Evolutionary conservation across 2,113 vertebrate genomes (phyloP).

Genomic region (Gobius niger): DNA sequence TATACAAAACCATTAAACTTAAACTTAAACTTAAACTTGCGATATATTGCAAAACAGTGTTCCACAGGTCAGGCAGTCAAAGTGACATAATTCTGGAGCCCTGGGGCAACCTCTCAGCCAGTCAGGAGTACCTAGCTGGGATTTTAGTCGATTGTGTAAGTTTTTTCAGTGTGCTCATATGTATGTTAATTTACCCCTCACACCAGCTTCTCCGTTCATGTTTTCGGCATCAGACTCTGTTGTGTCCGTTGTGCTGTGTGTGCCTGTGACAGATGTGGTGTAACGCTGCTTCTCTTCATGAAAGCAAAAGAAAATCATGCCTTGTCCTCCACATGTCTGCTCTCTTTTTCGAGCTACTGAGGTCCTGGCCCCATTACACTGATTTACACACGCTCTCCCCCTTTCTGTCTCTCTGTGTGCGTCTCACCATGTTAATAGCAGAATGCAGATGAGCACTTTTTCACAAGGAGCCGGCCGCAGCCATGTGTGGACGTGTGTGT

Average conservation of each 20-base stretch:
- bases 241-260: constrained; percentile 82
- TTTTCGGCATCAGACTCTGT: constrained; percentile 61
- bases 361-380: constrained; percentile 99
- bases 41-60: too few species aligned
- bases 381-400: constrained; percentile 91
- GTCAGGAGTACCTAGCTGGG: too few species aligned
- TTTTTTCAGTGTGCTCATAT: neutral
- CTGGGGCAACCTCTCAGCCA: too few species aligned
- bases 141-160: too few species aligned
- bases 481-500: constrained; percentile 26
- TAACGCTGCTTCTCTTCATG: constrained; percentile 87
- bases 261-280: constrained; percentile 95
- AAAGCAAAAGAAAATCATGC: constrained; percentile 87
- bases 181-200: neutral
- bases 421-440: constrained; percentile 72
- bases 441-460: constrained; percentile 77
- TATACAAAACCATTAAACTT: too few species aligned
- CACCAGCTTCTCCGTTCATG: constrained; percentile 33
- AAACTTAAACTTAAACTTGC: too few species aligned
- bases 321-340: constrained; percentile 96
- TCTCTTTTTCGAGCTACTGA: constrained; percentile 92
- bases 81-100: too few species aligned
- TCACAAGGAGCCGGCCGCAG: constrained; percentile 58
- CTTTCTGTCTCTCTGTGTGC: constrained; percentile 55
- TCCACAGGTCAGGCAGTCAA: too few species aligned